Evolutionary conservation across 2,797 vertebrate species (phyloP), one percentile per base, ranked within the genome.

Genomic region (Fistularia commersonii): DNA sequence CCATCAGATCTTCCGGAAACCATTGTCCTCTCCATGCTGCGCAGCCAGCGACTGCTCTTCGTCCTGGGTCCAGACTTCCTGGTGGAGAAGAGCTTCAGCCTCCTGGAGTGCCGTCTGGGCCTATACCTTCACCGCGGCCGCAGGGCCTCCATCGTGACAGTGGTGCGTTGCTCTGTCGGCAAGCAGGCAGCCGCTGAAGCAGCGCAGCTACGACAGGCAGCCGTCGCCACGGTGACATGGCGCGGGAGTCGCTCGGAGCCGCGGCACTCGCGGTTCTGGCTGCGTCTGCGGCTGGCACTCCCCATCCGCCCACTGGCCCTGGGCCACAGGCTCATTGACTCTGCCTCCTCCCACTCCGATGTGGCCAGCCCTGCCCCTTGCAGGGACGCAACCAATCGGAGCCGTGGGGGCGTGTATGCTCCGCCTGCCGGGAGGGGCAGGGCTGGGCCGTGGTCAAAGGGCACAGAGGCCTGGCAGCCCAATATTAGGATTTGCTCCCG

Each of bases 281-380:
- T 95, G 61, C 80, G 91, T 0, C 37, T 96, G 61, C 68, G 92
- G 32, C 76, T 97, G 3, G 90, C 93, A 0, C 81, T 98, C 69
- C 95, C 95, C 0, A 72, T 94, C 39, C 83, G 90, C 23, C 94
- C 93, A 0, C 85, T 98, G 3, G 89, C 86, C 0, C 72, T 93
- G 1, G 83, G 92, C 11, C 47, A 85, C 0, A 86, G 92, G 71
- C 85, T 95, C 83, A 94, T 94, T 0, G 95, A 97, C 71, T 97
- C 94, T 90, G 92, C 92, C 0, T 98, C 95, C 0, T 95, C 95
- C 0, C 94, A 95, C 70, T 95, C 94, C 0, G 94, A 97, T 79
- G 84, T 94, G 54, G 95, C 93, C 1, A 72, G 90, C 11, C 82
- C 91, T 13, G 80, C 75, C 0, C 41, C 11, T 2, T 11, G 11